Evolutionary conservation across 2,113 vertebrate genomes (phyloP), one percentile per base, ranked within the genome.

Genomic region (Diadophis punctatus): DNA sequence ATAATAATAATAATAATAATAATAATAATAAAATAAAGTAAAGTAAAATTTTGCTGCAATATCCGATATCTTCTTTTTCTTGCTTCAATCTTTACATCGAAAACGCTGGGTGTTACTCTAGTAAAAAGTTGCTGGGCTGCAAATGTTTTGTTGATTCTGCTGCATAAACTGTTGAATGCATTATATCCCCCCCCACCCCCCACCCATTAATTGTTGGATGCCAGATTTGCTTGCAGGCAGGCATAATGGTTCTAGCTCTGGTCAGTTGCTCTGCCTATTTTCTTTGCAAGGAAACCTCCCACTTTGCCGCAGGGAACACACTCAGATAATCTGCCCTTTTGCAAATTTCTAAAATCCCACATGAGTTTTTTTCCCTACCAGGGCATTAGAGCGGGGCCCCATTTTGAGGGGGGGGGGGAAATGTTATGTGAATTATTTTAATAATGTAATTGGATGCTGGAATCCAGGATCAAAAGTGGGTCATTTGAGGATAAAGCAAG

Each of bases 11-110:
- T n/a, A n/a, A n/a, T n/a, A n/a, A n/a, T n/a, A n/a, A n/a, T n/a
- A n/a, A n/a, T n/a, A n/a, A n/a, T n/a, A n/a, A n/a, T n/a, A n/a
- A n/a, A n/a, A n/a, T n/a, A n/a, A n/a, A n/a, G n/a, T n/a, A n/a
- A n/a, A n/a, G n/a, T n/a, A n/a, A n/a, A n/a, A n/a, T n/a, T n/a
- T n/a, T n/a, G n/a, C n/a, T n/a, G 93, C 89, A 93, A 90, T 92
- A 94, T 68, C 90, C 68, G 93, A 93, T 80, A 90, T 68, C 93
- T 91, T 52, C 12, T 52, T 95, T 94, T 89, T 91, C 90, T 91
- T 89, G 63, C 94, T 94, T 94, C 87, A 86, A 8, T 94, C 86
- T 94, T 86, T 92, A 30, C 48, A 92, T 92, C 92, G 34, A 52
- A 92, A 91, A 23, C 68, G 74, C 80, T 90, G 87, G 74, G 52